Evolutionary conservation across 2,888 invertebrate genomes (phyloP), one percentile per base, ranked within the genome.

Genomic region (Eumacrocentrus americanus): DNA sequence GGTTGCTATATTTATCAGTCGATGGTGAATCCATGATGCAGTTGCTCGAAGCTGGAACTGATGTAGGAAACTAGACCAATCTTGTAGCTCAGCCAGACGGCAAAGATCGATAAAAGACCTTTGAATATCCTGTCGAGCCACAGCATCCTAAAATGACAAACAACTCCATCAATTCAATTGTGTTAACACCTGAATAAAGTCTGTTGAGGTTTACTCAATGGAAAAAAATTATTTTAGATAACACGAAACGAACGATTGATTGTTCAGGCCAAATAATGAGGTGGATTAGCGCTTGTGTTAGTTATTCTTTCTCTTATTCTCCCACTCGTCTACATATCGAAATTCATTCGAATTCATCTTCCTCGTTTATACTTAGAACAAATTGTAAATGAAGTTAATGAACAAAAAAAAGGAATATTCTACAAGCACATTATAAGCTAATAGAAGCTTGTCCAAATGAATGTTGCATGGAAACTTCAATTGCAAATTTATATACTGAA

Each of bases 91-190:
- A 70, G 18, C 70, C 70, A 76, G 0, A 62, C 2, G 3, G 66
- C 0, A 1, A 72, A 4, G 0, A 60, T n/a, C 2, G 55, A n/a
- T n/a, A 74, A 14, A 29, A 62, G 62, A 6, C 46, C 40, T 40
- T 67, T 74, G 38, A 71, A 63, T 35, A 72, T 59, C 25, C 40
- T 66, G 56, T 80, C 74, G 54, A 81, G 48, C 74, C 74, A 72
- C 42, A 68, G 66, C 78, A 81, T 77, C 56, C 81, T 81, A 29
- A 29, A 29, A 29, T 29, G 5, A 29, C 29, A 29, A 29, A 29
- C 9, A 29, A 4, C 29, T 29, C 9, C 29, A 29, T 29, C 29
- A 29, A 29, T 29, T 29, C 29, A 29, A 29, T 9, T 29, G 29
- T 4, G 29, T 29, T 6, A 29, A 29, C 29, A 29, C 29, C 9